Evolutionary conservation across 1,140 invertebrate species (phyloP).

Genomic region (Drosophila repletoides): DNA sequence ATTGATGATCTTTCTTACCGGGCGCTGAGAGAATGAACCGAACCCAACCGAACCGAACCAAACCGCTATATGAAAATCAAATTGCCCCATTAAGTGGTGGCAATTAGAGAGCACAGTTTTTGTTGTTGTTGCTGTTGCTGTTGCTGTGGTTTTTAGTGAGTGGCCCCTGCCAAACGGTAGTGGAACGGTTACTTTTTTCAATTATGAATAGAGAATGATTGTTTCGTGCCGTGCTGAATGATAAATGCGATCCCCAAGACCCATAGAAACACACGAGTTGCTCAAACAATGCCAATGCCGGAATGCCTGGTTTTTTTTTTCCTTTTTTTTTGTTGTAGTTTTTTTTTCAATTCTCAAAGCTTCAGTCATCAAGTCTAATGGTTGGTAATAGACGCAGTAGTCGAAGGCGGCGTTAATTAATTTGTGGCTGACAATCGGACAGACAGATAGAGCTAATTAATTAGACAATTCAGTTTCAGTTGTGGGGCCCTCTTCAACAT

Average conservation of each 20-base stretch:
- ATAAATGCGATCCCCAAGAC: constrained; percentile 31
- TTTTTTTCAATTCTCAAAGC: constrained; percentile 2
- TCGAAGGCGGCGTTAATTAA: constrained; percentile 56
- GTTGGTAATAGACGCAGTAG: constrained; percentile 34
- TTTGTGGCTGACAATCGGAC: constrained; percentile 58
- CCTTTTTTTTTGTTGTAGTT: too few relatives aligned
- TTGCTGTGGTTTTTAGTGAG: neutral
- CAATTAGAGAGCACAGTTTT: constrained; percentile 56
- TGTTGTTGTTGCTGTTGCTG: constrained; percentile 7
- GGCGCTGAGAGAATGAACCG: constrained; percentile 1
- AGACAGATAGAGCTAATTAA: constrained; percentile 51
- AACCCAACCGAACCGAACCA: too few relatives aligned
- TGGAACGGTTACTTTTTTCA: constrained; percentile 72
- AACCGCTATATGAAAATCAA: constrained; percentile 72
- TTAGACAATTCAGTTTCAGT: constrained; percentile 61
- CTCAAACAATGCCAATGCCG: constrained; percentile 11
- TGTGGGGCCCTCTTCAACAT: too few relatives aligned
- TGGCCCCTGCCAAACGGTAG: constrained; percentile 69
- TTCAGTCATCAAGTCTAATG: constrained; percentile 56
- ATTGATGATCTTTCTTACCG: constrained; percentile 63
- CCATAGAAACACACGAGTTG: too few relatives aligned
- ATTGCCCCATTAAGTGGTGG: constrained; percentile 73
- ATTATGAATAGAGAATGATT: constrained; percentile 78
- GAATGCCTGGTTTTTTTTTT: too few relatives aligned
- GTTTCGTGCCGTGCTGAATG: constrained; percentile 46